phyloP scores from a whole-genome alignment of 2,113 vertebrate species.

The Nettapus auritus region DNA sequence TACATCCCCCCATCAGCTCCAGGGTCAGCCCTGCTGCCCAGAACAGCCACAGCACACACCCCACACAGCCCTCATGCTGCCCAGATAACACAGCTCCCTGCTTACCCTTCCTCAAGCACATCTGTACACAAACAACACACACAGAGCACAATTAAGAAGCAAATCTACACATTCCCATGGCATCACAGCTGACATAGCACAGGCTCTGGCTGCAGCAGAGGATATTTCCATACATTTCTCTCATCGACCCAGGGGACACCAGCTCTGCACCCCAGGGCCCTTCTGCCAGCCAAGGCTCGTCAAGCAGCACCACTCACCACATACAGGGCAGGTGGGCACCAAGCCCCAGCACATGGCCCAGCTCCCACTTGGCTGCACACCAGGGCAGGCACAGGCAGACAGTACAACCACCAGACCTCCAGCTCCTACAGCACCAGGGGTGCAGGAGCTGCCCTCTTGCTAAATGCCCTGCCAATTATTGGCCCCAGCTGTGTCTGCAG shows the following conservation, averaged over 20 bases:
- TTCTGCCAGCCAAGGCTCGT: not conserved
- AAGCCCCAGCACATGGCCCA: not conserved
- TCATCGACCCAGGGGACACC: not conserved
- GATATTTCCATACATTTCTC: not conserved
- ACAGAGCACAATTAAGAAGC: not conserved
- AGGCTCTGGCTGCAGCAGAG: not conserved
- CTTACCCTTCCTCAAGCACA: not conserved
- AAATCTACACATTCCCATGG: not conserved
- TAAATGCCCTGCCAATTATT: not conserved
- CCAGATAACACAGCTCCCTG: not conserved
- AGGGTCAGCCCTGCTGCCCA: too few species aligned
- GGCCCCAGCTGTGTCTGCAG: not conserved
- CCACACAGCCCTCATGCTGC: too few species aligned
- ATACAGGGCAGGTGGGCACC: not conserved
- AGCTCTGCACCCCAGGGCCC: not conserved
- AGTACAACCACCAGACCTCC: not conserved
- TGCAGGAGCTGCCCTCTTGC: not conserved
- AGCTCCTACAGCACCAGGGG: not conserved
- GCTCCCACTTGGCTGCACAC: not conserved
- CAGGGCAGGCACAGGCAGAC: fast-evolving
- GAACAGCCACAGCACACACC: too few species aligned
- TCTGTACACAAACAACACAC: fast-evolving
- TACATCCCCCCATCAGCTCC: too few species aligned
- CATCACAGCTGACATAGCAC: fast-evolving
- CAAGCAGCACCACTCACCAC: not conserved